A percentile compares a stretch with the other conserved stretches of the same genome.
phyloP scores from a whole-genome alignment of 2,113 vertebrate genomes.

The Seriola aureovittata region DNA sequence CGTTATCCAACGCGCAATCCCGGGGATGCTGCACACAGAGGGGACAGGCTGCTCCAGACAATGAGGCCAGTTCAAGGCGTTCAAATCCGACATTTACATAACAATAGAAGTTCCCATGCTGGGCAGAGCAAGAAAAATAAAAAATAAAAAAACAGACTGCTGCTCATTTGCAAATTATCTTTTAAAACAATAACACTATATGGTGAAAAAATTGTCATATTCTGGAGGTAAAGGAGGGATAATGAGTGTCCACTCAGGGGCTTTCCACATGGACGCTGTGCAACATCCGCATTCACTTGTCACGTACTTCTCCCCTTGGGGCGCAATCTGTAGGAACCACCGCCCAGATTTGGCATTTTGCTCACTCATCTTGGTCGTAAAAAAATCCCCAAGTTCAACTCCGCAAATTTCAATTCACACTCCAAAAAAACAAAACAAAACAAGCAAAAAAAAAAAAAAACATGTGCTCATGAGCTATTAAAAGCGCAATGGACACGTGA shows the following conservation, averaged over 20 bases:
- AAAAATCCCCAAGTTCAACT: slow-evolving; percentile 7
- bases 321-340: slow-evolving; percentile 77
- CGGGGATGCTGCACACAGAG: slow-evolving; percentile 48
- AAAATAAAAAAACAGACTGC: not conserved
- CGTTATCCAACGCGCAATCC: slow-evolving; percentile 47
- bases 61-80: slow-evolving; percentile 57
- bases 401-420: not conserved
- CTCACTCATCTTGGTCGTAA: slow-evolving; percentile 10
- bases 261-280: slow-evolving; percentile 51
- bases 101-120: slow-evolving; percentile 71
- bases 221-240: not conserved
- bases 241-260: not conserved
- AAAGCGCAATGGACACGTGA: not conserved
- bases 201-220: not conserved
- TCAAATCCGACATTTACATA: slow-evolving; percentile 74
- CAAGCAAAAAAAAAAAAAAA: not conserved
- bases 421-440: not conserved
- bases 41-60: slow-evolving; percentile 66
- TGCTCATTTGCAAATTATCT: not conserved
- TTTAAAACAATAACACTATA: not conserved
- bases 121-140: not conserved
- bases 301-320: slow-evolving; percentile 62
- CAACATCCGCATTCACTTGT: slow-evolving; percentile 71
- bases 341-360: slow-evolving; percentile 75
- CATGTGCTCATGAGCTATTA: not conserved